Percentiles rank a stretch among this genome's conserved stretches.
These are phyloP conservation scores for Drosophila ustulata DNA, from an alignment of 2,888 invertebrate genomes.

Conservation along the genomic window DNA sequence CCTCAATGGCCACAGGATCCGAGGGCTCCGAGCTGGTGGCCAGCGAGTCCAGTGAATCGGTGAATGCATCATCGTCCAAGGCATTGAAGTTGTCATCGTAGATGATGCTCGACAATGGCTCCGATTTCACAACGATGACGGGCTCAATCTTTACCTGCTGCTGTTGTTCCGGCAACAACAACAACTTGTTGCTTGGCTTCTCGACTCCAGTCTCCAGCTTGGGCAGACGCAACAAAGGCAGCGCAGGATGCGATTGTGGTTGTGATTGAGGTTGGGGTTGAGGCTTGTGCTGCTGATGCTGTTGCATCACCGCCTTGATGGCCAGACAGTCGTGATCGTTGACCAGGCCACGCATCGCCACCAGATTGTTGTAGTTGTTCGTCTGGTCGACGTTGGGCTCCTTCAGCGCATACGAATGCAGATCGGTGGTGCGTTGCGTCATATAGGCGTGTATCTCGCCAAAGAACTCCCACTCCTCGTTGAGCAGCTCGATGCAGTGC, in stretches of 20 bases:
- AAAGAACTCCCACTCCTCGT: slow-evolving; percentile 83
- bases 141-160: background rate
- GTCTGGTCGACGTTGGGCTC: slow-evolving; percentile 53
- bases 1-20: slow-evolving; percentile 50
- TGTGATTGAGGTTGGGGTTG: too few relatives aligned
- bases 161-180: background rate
- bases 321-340: slow-evolving; percentile 79
- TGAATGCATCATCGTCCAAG: slow-evolving; percentile 27
- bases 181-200: too few relatives aligned
- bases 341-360: slow-evolving; percentile 58
- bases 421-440: slow-evolving; percentile 82
- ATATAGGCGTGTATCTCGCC: slow-evolving; percentile 82
- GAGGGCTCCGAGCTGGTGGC: slow-evolving; percentile 44
- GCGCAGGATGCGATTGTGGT: too few relatives aligned
- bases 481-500: slow-evolving; percentile 49
- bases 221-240: background rate
- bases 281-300: too few relatives aligned
- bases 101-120: background rate
- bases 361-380: slow-evolving; percentile 15
- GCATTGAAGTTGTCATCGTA: slow-evolving; percentile 24
- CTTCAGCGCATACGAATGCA: slow-evolving; percentile 83
- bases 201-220: background rate
- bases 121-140: slow-evolving; percentile 34
- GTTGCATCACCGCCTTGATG: slow-evolving; percentile 5
- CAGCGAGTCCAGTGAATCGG: slow-evolving; percentile 39